Conservation (phyloP, 2,888 invertebrate genomes). For the Dynastes hyllus region DNA sequence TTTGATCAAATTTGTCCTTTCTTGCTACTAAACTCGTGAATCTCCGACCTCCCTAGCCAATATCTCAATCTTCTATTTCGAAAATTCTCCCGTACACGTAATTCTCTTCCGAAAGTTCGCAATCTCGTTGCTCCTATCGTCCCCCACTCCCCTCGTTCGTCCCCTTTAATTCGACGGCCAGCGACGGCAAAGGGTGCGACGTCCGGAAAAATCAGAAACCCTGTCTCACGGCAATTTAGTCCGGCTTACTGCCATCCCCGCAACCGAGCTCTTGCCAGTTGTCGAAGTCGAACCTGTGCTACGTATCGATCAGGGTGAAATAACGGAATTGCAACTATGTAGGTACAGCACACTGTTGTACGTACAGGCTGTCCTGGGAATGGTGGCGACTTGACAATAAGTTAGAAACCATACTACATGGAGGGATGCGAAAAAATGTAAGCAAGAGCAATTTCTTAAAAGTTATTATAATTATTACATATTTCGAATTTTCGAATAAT, state of each 20-base stretch:
- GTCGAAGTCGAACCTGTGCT: neutral
- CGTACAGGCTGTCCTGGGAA: too few species aligned
- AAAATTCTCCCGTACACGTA: slow-evolving; percentile 2
- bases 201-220: slow-evolving; percentile 56
- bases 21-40: too few species aligned
- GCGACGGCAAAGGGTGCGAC: slow-evolving; percentile 45
- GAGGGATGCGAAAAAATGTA: too few species aligned
- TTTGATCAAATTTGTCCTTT: too few species aligned
- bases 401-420: too few species aligned
- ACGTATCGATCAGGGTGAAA: slow-evolving; percentile 55
- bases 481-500: too few species aligned
- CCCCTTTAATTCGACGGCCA: slow-evolving; percentile 25
- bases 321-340: slow-evolving; percentile 30
- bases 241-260: slow-evolving; percentile 53
- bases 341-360: neutral
- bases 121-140: slow-evolving; percentile 9
- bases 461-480: too few species aligned
- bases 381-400: too few species aligned
- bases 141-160: neutral
- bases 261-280: neutral
- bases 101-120: slow-evolving; percentile 6
- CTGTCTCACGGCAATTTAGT: slow-evolving; percentile 59
- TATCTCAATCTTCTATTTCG: neutral
- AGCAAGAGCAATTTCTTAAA: too few species aligned
- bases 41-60: neutral